These are phyloP conservation scores for Setophaga kirtlandii DNA, from an alignment of 2,113 vertebrate genomes.

Conservation along the genomic window DNA sequence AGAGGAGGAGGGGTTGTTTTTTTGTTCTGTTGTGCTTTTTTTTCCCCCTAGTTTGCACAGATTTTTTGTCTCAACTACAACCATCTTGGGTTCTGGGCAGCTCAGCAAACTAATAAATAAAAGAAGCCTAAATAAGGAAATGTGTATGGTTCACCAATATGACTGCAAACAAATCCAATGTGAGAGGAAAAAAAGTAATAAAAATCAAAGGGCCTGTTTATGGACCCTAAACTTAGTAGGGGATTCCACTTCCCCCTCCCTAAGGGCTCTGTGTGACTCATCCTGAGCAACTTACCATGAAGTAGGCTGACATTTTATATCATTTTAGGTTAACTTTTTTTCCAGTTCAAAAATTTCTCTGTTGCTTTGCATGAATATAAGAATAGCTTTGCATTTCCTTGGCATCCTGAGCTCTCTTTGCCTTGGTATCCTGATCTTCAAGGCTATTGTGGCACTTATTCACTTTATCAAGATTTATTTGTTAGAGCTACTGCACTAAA, in stretches of 20 bases:
- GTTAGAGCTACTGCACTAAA: not conserved
- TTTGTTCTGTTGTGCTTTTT: fast-evolving
- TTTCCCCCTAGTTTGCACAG: not conserved
- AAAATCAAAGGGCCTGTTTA: not conserved
- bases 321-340: not conserved
- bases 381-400: not conserved
- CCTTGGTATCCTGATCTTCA: not conserved
- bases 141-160: not conserved
- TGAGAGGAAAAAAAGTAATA: not conserved
- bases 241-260: not conserved
- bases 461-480: not conserved
- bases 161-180: not conserved
- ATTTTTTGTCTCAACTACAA: not conserved
- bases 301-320: not conserved
- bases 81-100: not conserved
- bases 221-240: not conserved
- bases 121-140: conserved; percentile 9
- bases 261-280: not conserved
- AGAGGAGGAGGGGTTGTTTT: fast-evolving
- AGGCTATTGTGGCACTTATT: not conserved
- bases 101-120: not conserved
- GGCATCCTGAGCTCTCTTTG: not conserved
- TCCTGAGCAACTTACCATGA: not conserved
- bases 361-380: not conserved
- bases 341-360: not conserved